phyloP scores from a whole-genome alignment of 2,888 invertebrate genomes.

The Caenorhabditis sp. region DNA sequence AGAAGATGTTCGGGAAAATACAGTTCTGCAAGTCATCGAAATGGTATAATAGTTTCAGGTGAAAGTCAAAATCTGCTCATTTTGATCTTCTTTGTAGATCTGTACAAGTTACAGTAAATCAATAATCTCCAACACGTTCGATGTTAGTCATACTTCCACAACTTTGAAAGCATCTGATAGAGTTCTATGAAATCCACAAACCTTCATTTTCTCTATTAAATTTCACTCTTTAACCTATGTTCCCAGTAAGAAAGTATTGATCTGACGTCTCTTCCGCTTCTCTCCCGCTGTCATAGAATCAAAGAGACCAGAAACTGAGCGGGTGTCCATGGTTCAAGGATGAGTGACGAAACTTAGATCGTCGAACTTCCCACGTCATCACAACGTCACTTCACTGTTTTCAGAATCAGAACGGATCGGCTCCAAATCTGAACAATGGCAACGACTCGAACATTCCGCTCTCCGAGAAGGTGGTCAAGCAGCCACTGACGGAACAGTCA shows the following conservation, averaged over 20 bases:
- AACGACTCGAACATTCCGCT: conserved; percentile 35
- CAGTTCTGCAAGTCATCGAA: no score
- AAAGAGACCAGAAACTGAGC: conserved; percentile 27
- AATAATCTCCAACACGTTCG: no score
- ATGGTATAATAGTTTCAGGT: no score
- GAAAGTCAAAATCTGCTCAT: no score
- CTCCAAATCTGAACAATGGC: conserved; percentile 23
- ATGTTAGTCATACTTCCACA: no score
- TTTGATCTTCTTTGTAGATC: no score
- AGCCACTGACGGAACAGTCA: conserved; percentile 26
- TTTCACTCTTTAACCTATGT: no score
- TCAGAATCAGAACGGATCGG: conserved; percentile 43
- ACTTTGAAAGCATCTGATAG: no score
- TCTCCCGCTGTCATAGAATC: conserved; percentile 10
- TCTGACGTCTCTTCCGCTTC: conserved; percentile 7
- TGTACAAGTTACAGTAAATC: no score
- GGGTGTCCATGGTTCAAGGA: conserved; percentile 36
- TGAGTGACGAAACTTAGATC: conserved; percentile 34
- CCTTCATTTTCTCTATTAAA: no score
- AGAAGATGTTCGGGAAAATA: no score
- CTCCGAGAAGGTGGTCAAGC: conserved; percentile 38
- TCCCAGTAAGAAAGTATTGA: conserved; percentile 14
- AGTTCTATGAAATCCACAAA: no score
- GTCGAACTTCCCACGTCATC: conserved; percentile 33
- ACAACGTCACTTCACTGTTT: background rate